These are phyloP conservation scores for Myotis yumanensis DNA, from an alignment of 2,113 vertebrate genomes.

Conservation along the genomic window DNA sequence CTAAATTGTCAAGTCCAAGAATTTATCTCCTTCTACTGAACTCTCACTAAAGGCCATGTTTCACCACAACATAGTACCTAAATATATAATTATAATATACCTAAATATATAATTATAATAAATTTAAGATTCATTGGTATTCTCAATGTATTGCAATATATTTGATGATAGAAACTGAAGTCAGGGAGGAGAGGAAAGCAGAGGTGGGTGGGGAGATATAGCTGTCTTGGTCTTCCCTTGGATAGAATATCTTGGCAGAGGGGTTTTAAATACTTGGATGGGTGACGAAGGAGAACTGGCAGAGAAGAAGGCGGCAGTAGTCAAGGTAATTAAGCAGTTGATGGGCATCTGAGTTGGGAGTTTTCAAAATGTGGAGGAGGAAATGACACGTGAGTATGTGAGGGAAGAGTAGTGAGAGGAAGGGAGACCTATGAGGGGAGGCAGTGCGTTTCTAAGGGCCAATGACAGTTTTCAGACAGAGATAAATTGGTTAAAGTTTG, in stretches of 20 bases:
- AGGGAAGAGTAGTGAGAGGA: not conserved
- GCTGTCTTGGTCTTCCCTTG: constrained; percentile 22
- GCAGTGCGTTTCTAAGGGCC: not conserved
- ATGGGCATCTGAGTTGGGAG: constrained; percentile 22
- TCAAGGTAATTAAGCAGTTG: constrained; percentile 32
- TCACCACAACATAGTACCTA: not conserved
- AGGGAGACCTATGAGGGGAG: not conserved
- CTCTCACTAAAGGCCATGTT: not conserved
- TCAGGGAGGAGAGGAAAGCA: constrained; percentile 1
- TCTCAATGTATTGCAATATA: not conserved
- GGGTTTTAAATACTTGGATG: constrained; percentile 51
- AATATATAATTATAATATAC: not conserved
- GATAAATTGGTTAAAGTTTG: not conserved
- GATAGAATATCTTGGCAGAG: constrained; percentile 26
- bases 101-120: not conserved
- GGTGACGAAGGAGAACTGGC: constrained; percentile 41
- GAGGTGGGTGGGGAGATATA: not conserved
- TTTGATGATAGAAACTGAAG: constrained; percentile 14
- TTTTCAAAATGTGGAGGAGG: constrained; percentile 48
- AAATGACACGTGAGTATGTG: not conserved
- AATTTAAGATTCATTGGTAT: constrained; percentile 20
- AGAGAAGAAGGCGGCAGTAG: constrained; percentile 35
- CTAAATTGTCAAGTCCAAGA: not conserved
- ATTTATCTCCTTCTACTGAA: not conserved
- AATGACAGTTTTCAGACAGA: not conserved